Evolutionary conservation across 2,797 vertebrate genomes (phyloP), one percentile per base, ranked within the genome.

Genomic region (Sebastolobus altivelis): DNA sequence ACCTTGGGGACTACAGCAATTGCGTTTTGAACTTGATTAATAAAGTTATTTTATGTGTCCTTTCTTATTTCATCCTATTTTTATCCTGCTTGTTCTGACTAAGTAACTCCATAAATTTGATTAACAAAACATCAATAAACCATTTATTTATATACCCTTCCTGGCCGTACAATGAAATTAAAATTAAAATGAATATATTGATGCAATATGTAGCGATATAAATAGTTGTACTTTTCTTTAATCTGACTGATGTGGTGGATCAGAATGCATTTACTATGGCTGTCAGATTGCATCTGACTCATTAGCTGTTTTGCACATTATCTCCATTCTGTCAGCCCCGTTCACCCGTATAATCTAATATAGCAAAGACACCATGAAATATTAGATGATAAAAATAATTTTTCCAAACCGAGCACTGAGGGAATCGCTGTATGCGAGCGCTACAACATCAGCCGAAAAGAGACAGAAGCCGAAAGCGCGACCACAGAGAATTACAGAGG

Each of bases 241-340:
- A 80, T 81, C 65, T 59, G 43, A 61, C 72, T 66, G 75, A 72
- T 80, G 35, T 46, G 76, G 46, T 33, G 59, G 69, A 77, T 71
- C 35, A 61, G 61, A 69, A 80, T 35, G 37, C 49, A 65, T 82
- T 76, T 86, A 82, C 60, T 77, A 78, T 38, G 72, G 61, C 58
- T 85, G 84, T 87, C 84, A 85, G 49, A 75, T 81, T 85, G 70
- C 63, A 86, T 78, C 78, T 71, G 75, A 71, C 80, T 82, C 79
- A 89, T 88, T 88, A 83, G 75, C 67, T 58, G 61, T 81, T 79
- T 61, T 71, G 61, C 61, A 16, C 73, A 80, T 86, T 77, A 76
- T 81, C 65, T 81, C 37, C 69, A 72, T 77, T 69, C 75, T 84
- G 67, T 87, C 86, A 86, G 56, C 46, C 95, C 95, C 74, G 75